These are phyloP conservation scores for Patella vulgata DNA, from an alignment of 1,140 invertebrate species.

Conservation along the genomic window DNA sequence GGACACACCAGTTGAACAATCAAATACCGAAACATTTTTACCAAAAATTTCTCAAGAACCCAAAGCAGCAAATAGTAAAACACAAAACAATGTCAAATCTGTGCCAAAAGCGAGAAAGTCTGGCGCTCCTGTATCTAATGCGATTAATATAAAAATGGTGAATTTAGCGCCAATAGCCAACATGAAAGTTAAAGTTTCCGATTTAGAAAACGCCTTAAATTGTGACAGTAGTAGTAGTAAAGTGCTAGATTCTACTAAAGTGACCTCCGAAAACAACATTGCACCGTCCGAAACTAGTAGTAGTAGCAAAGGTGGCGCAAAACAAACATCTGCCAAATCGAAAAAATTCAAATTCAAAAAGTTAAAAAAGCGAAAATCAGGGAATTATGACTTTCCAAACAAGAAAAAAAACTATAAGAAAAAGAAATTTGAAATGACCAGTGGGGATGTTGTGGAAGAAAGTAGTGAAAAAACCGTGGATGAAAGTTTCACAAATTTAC, in stretches of 20 bases:
- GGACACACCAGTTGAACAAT: too few relatives aligned
- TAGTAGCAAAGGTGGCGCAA: too few relatives aligned
- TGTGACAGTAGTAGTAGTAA: too few relatives aligned
- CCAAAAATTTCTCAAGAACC: too few relatives aligned
- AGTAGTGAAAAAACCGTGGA: too few relatives aligned
- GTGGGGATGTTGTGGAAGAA: too few relatives aligned
- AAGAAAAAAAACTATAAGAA: neutral
- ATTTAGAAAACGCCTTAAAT: slow-evolving; percentile 36
- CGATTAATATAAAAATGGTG: slow-evolving; percentile 24
- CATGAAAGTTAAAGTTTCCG: slow-evolving; percentile 37
- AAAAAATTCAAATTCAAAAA: slow-evolving; percentile 1
- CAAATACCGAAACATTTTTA: too few relatives aligned
- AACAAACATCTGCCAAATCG: too few relatives aligned
- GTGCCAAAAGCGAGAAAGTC: slow-evolving; percentile 45
- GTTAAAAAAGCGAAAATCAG: slow-evolving; percentile 12
- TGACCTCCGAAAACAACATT: too few relatives aligned
- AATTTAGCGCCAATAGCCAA: slow-evolving; percentile 35
- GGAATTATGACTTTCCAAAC: slow-evolving; percentile 1
- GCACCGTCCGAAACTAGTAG: too few relatives aligned
- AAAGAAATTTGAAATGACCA: neutral
- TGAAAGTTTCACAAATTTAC: neutral
- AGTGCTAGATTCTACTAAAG: too few relatives aligned
- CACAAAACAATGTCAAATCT: neutral
- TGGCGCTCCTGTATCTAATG: slow-evolving; percentile 17
- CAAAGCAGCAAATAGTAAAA: too few relatives aligned